Conservation (phyloP, 2,113 vertebrate genomes). For the Oceanodroma tethys region DNA sequence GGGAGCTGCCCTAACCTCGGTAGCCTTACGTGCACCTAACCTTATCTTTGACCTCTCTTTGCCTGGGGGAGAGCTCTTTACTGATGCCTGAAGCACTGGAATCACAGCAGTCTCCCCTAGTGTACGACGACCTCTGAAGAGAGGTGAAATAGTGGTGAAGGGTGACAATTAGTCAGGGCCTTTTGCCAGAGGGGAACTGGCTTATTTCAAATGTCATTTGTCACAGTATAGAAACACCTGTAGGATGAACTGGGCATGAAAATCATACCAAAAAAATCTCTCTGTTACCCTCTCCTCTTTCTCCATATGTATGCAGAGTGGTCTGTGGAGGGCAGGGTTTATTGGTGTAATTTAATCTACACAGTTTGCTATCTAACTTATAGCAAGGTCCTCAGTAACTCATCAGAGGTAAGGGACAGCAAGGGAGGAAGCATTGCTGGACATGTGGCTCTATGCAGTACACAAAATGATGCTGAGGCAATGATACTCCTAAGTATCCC, state of each 20-base stretch:
- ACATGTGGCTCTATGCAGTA: background rate
- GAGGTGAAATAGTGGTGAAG: background rate
- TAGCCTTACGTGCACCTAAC: background rate
- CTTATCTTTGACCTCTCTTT: background rate
- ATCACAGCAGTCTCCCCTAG: background rate
- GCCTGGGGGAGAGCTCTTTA: background rate
- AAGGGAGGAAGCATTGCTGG: background rate
- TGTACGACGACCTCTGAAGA: background rate
- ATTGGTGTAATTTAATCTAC: background rate
- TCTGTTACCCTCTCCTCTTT: background rate
- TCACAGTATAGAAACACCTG: background rate
- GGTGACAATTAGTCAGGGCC: background rate
- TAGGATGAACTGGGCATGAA: background rate
- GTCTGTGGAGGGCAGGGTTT: background rate
- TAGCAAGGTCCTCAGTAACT: background rate
- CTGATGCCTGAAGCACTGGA: background rate
- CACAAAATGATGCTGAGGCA: background rate
- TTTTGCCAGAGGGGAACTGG: background rate
- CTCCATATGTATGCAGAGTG: accelerated
- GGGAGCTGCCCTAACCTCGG: background rate
- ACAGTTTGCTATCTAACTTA: background rate
- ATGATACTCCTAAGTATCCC: background rate
- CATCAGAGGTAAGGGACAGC: background rate
- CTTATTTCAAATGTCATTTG: background rate
- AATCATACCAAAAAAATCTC: background rate